Percentiles rank a stretch among this genome's conserved stretches.
These are phyloP conservation scores for Camelus bactrianus DNA, from an alignment of 2,113 vertebrate species.

Conservation along the genomic window DNA sequence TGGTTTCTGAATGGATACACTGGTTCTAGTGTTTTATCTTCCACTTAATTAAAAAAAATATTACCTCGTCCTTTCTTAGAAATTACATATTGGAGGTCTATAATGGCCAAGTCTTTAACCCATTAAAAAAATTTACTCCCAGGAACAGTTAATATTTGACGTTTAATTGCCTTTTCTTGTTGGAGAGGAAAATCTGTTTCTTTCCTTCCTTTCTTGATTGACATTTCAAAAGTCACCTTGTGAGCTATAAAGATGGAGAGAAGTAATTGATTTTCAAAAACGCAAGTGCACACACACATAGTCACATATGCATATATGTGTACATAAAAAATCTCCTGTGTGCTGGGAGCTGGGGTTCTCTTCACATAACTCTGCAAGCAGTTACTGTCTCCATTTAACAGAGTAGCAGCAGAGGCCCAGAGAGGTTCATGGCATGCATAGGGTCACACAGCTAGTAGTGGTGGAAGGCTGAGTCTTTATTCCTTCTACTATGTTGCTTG, in stretches of 20 bases:
- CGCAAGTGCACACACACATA: neutral
- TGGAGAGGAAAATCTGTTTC: conserved; percentile 62
- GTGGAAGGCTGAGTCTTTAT: neutral
- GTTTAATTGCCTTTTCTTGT: conserved; percentile 77
- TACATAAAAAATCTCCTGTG: neutral
- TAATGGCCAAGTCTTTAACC: conserved; percentile 74
- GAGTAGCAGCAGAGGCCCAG: neutral
- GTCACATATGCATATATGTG: fast-evolving
- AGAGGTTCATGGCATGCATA: neutral
- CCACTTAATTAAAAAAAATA: conserved; percentile 78
- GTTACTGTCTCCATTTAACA: neutral
- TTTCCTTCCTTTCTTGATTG: conserved; percentile 70
- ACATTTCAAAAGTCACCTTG: conserved; percentile 66
- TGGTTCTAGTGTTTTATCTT: conserved; percentile 66
- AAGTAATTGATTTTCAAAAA: conserved; percentile 49
- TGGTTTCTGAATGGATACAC: conserved; percentile 75
- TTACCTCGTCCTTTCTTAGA: conserved; percentile 75
- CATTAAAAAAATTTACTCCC: conserved; percentile 78
- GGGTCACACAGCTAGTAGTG: neutral
- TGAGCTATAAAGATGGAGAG: conserved; percentile 31
- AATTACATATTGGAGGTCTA: conserved; percentile 77
- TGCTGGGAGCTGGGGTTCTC: neutral
- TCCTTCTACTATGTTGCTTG: neutral
- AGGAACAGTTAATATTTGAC: conserved; percentile 78
- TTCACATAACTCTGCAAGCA: neutral